phyloP scores from a whole-genome alignment of 2,797 vertebrate genomes.

The Vireo griseus region DNA sequence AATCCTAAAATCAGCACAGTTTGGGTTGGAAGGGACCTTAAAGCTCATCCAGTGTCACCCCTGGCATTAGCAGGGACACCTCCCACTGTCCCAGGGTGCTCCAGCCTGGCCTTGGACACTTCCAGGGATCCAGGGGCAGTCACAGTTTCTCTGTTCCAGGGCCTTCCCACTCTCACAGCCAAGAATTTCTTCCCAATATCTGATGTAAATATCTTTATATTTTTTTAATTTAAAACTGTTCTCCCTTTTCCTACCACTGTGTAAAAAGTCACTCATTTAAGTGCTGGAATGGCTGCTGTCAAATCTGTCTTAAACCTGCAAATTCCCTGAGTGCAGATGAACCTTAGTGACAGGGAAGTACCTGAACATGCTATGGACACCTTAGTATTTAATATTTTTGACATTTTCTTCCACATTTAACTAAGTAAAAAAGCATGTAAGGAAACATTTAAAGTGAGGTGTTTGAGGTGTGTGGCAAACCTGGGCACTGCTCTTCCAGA shows the following conservation, averaged over 20 bases:
- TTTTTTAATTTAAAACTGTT: background rate
- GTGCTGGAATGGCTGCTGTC: background rate
- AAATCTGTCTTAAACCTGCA: background rate
- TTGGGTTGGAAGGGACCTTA: background rate
- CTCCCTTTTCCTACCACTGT: background rate
- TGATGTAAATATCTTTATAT: background rate
- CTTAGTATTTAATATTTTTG: background rate
- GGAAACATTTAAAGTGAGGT: background rate
- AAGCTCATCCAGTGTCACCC: accelerated
- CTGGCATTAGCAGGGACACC: background rate
- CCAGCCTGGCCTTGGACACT: background rate
- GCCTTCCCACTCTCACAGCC: accelerated
- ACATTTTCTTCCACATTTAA: background rate
- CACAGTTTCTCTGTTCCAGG: background rate
- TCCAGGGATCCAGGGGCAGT: background rate
- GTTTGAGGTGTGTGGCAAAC: background rate
- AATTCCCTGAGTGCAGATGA: background rate
- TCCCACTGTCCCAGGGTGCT: accelerated
- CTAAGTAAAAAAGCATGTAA: background rate
- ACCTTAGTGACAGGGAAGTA: background rate
- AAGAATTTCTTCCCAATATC: background rate
- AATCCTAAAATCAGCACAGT: background rate
- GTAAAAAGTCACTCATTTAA: background rate
- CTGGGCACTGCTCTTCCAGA: background rate
- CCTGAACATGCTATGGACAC: background rate